Percentiles rank a stretch among this genome's conserved stretches.
phyloP scores from a whole-genome alignment of 1,140 invertebrate genomes.

The Drosophila mayri region DNA sequence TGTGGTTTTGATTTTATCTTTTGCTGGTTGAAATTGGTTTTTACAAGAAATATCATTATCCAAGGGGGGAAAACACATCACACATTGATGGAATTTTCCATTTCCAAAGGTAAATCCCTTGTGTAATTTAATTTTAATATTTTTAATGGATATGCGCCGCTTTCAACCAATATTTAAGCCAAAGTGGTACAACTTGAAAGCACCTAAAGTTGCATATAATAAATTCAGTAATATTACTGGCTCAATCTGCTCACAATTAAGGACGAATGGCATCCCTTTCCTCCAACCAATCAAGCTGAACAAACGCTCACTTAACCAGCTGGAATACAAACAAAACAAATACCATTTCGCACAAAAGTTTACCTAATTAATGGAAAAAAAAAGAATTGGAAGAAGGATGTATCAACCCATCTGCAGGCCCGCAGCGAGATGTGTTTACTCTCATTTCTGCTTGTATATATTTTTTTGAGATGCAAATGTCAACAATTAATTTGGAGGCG shows the following conservation, averaged over 20 bases:
- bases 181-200: not conserved
- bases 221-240: not conserved
- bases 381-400: constrained; percentile 2
- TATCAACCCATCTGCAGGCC: constrained; percentile 33
- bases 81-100: constrained; percentile 8
- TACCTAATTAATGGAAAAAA: constrained; percentile 43
- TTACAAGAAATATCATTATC: constrained; percentile 12
- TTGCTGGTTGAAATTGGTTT: not conserved
- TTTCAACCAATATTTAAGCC: not conserved
- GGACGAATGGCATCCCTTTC: not conserved
- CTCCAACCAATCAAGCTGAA: constrained; percentile 17
- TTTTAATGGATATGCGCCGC: constrained; percentile 12
- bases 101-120: not conserved
- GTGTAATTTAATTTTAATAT: constrained; percentile 40
- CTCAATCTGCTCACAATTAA: constrained; percentile 18
- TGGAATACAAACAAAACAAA: constrained; percentile 43
- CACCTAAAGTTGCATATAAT: not conserved
- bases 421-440: constrained; percentile 36
- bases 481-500: constrained; percentile 60
- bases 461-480: constrained; percentile 49
- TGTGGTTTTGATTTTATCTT: constrained; percentile 24
- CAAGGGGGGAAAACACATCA: not conserved
- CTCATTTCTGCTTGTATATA: constrained; percentile 20
- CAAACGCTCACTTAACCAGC: constrained; percentile 51
- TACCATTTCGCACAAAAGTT: constrained; percentile 44